Conservation (phyloP, 2,113 vertebrate genomes). For the Amazona guildingii region DNA sequence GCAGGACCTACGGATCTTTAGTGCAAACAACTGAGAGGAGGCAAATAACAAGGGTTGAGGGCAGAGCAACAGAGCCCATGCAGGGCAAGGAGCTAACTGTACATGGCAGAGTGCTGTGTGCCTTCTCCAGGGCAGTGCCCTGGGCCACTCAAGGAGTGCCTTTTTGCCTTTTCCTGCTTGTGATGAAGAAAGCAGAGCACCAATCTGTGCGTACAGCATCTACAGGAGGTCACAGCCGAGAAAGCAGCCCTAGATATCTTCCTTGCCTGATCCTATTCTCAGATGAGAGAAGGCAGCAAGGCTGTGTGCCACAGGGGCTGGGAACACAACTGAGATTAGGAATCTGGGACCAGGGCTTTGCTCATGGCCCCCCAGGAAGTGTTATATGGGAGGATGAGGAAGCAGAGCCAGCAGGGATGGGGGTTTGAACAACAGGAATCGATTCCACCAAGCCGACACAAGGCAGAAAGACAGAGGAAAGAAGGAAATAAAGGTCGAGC, state of each 20-base stretch:
- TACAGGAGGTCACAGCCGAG: background rate
- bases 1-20: background rate
- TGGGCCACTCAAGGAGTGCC: background rate
- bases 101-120: background rate
- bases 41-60: background rate
- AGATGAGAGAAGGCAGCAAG: background rate
- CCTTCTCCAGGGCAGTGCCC: background rate
- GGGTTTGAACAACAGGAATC: background rate
- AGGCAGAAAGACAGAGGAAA: background rate
- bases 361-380: background rate
- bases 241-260: background rate
- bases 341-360: background rate
- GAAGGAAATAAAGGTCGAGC: constrained; percentile 22
- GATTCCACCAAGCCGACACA: background rate
- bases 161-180: background rate
- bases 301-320: background rate
- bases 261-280: background rate
- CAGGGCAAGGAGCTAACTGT: background rate
- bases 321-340: background rate
- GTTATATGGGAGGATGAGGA: background rate
- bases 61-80: background rate
- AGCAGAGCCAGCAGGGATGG: background rate
- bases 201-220: background rate
- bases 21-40: background rate
- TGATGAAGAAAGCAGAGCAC: background rate